Evolutionary conservation across 2,888 invertebrate species (phyloP).

Genomic region (Macrosiphum euphorbiae): DNA sequence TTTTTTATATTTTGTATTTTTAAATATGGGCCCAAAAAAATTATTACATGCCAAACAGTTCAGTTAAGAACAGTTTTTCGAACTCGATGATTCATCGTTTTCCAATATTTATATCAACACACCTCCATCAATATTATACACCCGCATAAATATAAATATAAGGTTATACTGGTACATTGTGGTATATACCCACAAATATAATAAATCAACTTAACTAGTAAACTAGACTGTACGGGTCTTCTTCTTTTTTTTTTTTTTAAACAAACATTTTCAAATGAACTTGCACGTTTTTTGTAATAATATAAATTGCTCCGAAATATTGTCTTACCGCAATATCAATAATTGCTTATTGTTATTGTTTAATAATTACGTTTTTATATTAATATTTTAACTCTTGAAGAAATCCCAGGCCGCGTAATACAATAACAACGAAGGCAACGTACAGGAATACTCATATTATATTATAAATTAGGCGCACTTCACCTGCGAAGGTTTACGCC

Average conservation of each 20-base stretch:
- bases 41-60: not conserved
- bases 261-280: not conserved
- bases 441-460: not conserved
- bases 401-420: not conserved
- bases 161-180: not conserved
- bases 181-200: not conserved
- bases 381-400: not conserved
- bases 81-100: slow-evolving; percentile 13
- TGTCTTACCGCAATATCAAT: not conserved
- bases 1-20: not conserved
- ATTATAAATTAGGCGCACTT: not conserved
- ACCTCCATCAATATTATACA: not conserved
- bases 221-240: not conserved
- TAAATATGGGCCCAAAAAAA: not conserved
- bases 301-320: not conserved
- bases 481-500: not conserved
- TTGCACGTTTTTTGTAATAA: not conserved
- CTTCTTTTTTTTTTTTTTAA: not conserved
- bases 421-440: not conserved
- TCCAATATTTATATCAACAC: not conserved
- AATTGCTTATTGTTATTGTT: not conserved
- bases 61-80: not conserved
- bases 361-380: not conserved
- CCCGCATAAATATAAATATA: not conserved
- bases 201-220: not conserved